phyloP scores from a whole-genome alignment of 2,888 invertebrate genomes.

The Plagodis pulveraria region DNA sequence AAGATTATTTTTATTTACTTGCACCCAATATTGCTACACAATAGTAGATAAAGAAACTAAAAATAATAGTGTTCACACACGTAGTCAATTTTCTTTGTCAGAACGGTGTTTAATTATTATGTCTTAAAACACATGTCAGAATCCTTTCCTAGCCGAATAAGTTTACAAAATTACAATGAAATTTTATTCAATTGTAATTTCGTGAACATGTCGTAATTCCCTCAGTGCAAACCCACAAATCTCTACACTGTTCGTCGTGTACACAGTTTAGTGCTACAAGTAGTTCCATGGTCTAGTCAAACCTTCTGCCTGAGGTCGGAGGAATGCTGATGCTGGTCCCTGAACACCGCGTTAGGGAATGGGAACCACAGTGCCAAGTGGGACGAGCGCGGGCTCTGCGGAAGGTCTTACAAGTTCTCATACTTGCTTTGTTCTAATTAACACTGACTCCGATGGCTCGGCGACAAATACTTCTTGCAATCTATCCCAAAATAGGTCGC shows the following conservation, averaged over 20 bases:
- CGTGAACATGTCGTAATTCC: not conserved
- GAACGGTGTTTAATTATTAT: too few relatives aligned
- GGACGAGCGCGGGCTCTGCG: constrained; percentile 84
- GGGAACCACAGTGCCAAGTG: constrained; percentile 86
- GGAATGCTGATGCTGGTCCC: constrained; percentile 78
- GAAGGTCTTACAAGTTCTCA: constrained; percentile 52
- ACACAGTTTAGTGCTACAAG: constrained; percentile 25
- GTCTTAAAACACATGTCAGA: too few relatives aligned
- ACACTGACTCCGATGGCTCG: not conserved
- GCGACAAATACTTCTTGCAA: not conserved
- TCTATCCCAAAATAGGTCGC: too few relatives aligned
- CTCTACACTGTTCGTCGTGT: constrained; percentile 7
- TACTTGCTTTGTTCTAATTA: not conserved
- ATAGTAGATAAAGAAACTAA: too few relatives aligned
- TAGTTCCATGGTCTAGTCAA: constrained; percentile 49
- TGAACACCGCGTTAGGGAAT: constrained; percentile 85
- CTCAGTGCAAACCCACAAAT: not conserved
- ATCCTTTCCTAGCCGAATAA: too few relatives aligned
- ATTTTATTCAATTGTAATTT: too few relatives aligned
- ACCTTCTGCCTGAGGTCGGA: constrained; percentile 81
- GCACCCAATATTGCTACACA: too few relatives aligned
- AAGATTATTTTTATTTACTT: too few relatives aligned
- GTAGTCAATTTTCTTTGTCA: too few relatives aligned
- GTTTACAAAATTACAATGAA: too few relatives aligned
- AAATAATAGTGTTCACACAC: too few relatives aligned